Conservation (phyloP, 2,113 vertebrate genomes). For the Bombycilla garrulus region DNA sequence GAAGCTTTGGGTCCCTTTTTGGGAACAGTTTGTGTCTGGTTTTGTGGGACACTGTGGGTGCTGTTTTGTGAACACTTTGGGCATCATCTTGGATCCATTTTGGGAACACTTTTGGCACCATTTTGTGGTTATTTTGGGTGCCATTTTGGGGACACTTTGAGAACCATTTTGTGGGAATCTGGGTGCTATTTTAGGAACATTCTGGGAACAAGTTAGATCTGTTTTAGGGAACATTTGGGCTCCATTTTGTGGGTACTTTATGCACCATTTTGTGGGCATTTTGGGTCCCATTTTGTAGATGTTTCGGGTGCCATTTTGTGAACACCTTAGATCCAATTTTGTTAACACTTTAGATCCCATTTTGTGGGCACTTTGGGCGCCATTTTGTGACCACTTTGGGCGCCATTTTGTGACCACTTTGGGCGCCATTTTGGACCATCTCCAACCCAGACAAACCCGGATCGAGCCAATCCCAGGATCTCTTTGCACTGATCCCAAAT, state of each 20-base stretch:
- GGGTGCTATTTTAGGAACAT: too few species aligned
- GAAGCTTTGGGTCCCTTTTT: background rate
- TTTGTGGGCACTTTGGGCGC: accelerated
- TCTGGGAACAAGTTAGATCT: too few species aligned
- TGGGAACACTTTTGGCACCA: background rate
- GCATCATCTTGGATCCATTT: background rate
- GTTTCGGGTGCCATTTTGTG: accelerated
- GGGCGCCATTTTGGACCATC: accelerated
- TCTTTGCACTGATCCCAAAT: accelerated
- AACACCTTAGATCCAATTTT: too few species aligned
- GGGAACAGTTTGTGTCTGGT: background rate
- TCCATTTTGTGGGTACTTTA: accelerated
- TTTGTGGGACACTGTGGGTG: background rate
- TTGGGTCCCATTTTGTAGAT: accelerated
- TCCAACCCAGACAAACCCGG: accelerated
- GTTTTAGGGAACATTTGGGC: background rate
- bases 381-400: accelerated
- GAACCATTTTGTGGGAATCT: too few species aligned
- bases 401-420: accelerated
- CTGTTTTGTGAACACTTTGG: background rate
- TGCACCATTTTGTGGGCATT: accelerated
- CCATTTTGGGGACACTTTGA: background rate
- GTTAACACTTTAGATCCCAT: too few species aligned
- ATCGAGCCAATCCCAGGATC: accelerated
- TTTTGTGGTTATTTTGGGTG: too few species aligned